phyloP scores from a whole-genome alignment of 1,140 invertebrate genomes.

The Drosophila arizonae region DNA sequence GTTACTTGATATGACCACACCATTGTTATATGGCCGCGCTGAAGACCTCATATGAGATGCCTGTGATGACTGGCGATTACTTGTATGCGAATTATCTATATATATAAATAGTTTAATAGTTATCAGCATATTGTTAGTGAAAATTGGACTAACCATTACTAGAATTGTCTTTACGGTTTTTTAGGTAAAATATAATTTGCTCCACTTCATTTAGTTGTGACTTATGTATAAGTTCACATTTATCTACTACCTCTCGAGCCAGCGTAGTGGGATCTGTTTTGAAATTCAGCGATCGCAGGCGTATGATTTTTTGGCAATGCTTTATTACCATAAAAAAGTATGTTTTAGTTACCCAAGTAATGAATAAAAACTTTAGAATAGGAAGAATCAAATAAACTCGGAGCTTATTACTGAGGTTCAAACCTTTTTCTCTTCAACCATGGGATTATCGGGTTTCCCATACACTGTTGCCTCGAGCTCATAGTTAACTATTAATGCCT shows the following conservation, averaged over 20 bases:
- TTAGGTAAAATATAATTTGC: slow-evolving; percentile 95
- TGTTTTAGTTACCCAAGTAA: background rate
- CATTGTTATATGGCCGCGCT: slow-evolving; percentile 54
- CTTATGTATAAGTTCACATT: slow-evolving; percentile 94
- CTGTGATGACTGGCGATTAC: slow-evolving; percentile 63
- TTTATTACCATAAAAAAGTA: slow-evolving; percentile 44
- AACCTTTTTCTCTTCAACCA: slow-evolving; percentile 93
- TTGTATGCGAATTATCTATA: slow-evolving; percentile 67
- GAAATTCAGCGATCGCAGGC: slow-evolving; percentile 91
- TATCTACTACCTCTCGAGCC: slow-evolving; percentile 93
- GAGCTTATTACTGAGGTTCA: background rate
- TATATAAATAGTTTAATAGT: slow-evolving; percentile 12
- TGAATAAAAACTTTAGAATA: background rate
- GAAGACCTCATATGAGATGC: slow-evolving; percentile 59
- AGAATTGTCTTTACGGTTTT: slow-evolving; percentile 88
- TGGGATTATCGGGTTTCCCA: slow-evolving; percentile 91
- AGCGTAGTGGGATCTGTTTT: slow-evolving; percentile 91
- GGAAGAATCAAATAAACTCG: no score
- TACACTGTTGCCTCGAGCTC: slow-evolving; percentile 93
- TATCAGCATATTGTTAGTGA: background rate
- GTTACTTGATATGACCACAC: slow-evolving; percentile 47
- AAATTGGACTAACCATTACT: slow-evolving; percentile 59
- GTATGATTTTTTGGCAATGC: slow-evolving; percentile 92
- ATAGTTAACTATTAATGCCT: slow-evolving; percentile 95
- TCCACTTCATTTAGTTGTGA: slow-evolving; percentile 93